These are phyloP conservation scores for Hestina assimilis DNA, from an alignment of 1,140 invertebrate species.

Conservation along the genomic window DNA sequence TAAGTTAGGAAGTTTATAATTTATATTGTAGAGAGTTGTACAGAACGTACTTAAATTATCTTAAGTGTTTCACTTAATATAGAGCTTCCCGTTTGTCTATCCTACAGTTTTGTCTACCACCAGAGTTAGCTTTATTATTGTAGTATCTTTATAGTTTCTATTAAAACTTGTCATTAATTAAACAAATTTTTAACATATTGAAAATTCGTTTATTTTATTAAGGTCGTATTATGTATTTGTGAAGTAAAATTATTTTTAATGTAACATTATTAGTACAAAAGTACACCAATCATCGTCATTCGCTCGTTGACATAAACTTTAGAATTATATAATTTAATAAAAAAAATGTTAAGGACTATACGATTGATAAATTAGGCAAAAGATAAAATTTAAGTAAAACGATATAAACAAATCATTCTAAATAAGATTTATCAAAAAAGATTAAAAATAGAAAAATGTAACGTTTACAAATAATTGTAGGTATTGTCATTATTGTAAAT, in stretches of 20 bases:
- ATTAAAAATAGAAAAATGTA: conserved; percentile 4
- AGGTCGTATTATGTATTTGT: neutral
- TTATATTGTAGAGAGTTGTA: conserved; percentile 64
- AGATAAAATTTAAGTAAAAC: neutral
- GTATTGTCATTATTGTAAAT: conserved; percentile 51
- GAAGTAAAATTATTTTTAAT: neutral
- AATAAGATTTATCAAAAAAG: conserved; percentile 2
- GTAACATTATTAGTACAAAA: neutral
- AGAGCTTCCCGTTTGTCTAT: conserved; percentile 67
- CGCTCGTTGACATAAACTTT: neutral
- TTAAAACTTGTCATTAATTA: conserved; percentile 14
- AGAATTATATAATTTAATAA: neutral
- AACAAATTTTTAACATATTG: neutral
- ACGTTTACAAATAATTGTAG: conserved; percentile 16
- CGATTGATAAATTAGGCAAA: conserved; percentile 2
- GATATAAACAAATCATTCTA: neutral
- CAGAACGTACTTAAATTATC: conserved; percentile 57
- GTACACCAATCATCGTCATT: neutral
- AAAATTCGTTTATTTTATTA: neutral
- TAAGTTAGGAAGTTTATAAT: conserved; percentile 67
- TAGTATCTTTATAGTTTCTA: conserved; percentile 19
- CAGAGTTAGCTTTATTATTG: conserved; percentile 29
- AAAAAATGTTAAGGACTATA: neutral
- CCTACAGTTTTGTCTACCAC: conserved; percentile 59
- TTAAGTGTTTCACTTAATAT: conserved; percentile 62